Conservation (phyloP, 2,797 vertebrate species). For the Thunnus albacares region DNA sequence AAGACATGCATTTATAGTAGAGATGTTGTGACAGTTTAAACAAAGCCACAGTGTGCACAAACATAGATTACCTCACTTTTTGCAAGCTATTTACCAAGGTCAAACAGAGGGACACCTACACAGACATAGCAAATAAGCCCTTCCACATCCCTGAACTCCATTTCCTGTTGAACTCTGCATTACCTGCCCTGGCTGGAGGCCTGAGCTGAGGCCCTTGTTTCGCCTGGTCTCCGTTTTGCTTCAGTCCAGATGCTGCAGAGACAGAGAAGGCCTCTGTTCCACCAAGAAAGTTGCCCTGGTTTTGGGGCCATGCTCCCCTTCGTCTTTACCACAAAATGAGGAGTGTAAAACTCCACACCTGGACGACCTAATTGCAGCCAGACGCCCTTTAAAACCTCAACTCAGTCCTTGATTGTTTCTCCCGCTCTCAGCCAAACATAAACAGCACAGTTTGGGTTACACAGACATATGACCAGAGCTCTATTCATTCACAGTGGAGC, state of each 20-base stretch:
- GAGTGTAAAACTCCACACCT: constrained; percentile 68
- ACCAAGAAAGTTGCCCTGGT: constrained; percentile 26
- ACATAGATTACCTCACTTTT: constrained; percentile 42
- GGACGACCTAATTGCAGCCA: constrained; percentile 67
- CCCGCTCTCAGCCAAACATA: constrained; percentile 38
- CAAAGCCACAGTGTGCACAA: constrained; percentile 43
- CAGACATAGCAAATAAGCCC: constrained; percentile 60
- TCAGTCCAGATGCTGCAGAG: constrained; percentile 70
- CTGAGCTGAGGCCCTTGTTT: constrained; percentile 43
- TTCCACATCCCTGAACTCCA: constrained; percentile 62
- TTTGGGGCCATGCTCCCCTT: not conserved
- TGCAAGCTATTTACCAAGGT: constrained; percentile 49
- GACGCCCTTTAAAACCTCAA: constrained; percentile 41
- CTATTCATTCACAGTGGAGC: not conserved
- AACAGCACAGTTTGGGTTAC: constrained; percentile 36
- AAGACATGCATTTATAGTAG: not conserved
- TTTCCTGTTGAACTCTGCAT: constrained; percentile 81
- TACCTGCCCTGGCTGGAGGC: constrained; percentile 66
- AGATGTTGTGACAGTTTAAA: constrained; percentile 7
- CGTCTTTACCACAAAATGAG: constrained; percentile 38
- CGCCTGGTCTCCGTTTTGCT: constrained; percentile 45
- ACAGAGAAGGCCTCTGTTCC: constrained; percentile 73
- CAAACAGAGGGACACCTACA: constrained; percentile 60
- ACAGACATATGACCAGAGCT: constrained; percentile 31
- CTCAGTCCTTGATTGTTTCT: constrained; percentile 32